Evolutionary conservation across 2,797 vertebrate species (phyloP), one percentile per base, ranked within the genome.

Genomic region (Manis crassicaudata): DNA sequence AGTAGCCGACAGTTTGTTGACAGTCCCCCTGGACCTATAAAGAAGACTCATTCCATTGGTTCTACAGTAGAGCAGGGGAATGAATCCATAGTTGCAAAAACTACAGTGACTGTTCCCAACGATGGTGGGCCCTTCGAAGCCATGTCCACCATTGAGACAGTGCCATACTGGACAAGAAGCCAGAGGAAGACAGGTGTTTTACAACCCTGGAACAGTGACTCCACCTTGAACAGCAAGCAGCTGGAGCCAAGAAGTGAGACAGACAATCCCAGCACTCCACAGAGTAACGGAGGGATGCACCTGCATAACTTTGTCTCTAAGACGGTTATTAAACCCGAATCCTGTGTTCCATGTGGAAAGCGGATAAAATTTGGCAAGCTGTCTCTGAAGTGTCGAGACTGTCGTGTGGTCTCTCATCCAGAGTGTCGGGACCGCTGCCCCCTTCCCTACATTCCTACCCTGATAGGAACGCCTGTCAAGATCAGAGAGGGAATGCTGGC

Each of bases 291-390:
- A 6, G 98, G 98, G 25, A 98, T 99, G 96, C 99, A 99, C 86
- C 98, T 99, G 82, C 99, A 99, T 0, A 99, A 99, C 86, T 99
- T 99, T 80, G 99, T 99, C 73, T 99, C 99, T 1, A 99, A 99
- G 98, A 99, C 99, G 97, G 99, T 99, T 98, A 99, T 99, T 97
- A 99, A 99, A 96, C 99, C 99, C 0, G 99, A 99, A 81, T 99
- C 99, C 0, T 99, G 99, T n/a, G 99, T 99, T 32, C 99, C 99
- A 0, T 99, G 99, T 93, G 99, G 99, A 3, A 99, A 99, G 98
- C 99, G 99, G 95, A 99, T 99, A 92, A 99, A 99, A 98, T 99
- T 99, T 98, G 99, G 99, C 9, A 99, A 99, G 98, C 98, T 99
- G 79, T 99, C 99, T 1, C 98, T 99, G 3, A 99, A 99, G 97